Evolutionary conservation across 2,113 vertebrate species (phyloP).

Genomic region (Podiceps cristatus): DNA sequence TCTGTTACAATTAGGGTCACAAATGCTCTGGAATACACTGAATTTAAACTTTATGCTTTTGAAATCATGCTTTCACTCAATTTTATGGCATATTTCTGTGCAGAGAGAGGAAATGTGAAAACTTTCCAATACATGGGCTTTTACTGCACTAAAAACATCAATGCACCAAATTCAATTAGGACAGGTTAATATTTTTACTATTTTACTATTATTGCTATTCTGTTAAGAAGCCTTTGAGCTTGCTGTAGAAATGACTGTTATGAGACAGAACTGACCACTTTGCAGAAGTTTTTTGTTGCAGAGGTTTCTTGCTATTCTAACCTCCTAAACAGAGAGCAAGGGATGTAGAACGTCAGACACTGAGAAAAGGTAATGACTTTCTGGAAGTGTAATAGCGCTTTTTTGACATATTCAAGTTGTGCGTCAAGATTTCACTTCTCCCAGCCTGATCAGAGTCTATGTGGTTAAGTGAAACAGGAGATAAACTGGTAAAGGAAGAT

Average conservation of each 20-base stretch:
- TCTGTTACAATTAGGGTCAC: constrained; percentile 8
- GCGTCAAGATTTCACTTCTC: background rate
- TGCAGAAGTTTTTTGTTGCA: background rate
- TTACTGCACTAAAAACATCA: background rate
- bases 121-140: background rate
- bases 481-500: background rate
- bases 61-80: background rate
- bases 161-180: background rate
- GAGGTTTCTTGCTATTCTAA: background rate
- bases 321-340: background rate
- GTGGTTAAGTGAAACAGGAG: background rate
- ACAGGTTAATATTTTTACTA: background rate
- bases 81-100: background rate
- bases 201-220: background rate
- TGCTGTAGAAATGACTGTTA: background rate
- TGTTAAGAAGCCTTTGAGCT: background rate
- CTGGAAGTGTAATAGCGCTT: accelerated
- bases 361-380: background rate
- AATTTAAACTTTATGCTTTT: constrained; percentile 2
- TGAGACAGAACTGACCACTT: background rate
- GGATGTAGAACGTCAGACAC: background rate
- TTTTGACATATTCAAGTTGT: background rate
- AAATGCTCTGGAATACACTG: background rate
- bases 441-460: background rate
- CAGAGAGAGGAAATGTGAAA: background rate